Base-by-base conservation (phyloP, 1,140 invertebrate species). In the Macrobrachium nipponense region DNA sequence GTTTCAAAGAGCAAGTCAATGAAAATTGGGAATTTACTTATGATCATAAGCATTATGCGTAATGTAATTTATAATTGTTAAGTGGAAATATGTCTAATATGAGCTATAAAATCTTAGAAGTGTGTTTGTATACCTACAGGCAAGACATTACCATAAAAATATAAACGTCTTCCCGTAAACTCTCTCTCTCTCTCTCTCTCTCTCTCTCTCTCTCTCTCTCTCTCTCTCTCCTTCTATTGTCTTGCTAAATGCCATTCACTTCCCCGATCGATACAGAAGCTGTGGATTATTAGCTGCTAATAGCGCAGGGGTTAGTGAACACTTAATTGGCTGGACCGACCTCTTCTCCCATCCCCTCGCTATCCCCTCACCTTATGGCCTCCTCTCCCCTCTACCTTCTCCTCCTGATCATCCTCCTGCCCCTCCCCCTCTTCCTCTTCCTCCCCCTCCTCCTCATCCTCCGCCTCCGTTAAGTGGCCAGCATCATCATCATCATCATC, bases 241-340 rank as follows among this genome's bases (percentile, higher is more conserved):
- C 78, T 66, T 43, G 18, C 59, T 80, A 66, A 80, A 66, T 43
- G 51, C 81, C 61, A 27, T 77, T 77, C 59, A 51, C 64, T 6
- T 60, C 72, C 8, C 58, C 60, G 81, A 77, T 83, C 81, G 81
- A 83, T 83, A 58, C 6, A 10, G 72, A 14, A 7, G 68, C 68
- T 43, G 68, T 27, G 14, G 73, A 83, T 83, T 58, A 83, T 83
- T 83, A 83, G 68, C 80, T 66, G 20, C 72, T 82, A 82, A 82
- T 82, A 62, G 81, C 27, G 70, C 58, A 72, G 80, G 64, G 80
- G 58, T 43, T n/a, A 44, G 78, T 36, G 61, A 66, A 11, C 77
- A 66, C 77, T 80, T 66, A 66, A 80, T 80, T 80, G 78, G 20
- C 60, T 10, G 59, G n/a, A 17, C 77, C 36, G 18, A 58, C 23